Percentiles rank a stretch among this genome's conserved stretches.
Evolutionary conservation across 2,113 vertebrate species (phyloP).

Genomic region (Eretmodus cyanostictus): DNA sequence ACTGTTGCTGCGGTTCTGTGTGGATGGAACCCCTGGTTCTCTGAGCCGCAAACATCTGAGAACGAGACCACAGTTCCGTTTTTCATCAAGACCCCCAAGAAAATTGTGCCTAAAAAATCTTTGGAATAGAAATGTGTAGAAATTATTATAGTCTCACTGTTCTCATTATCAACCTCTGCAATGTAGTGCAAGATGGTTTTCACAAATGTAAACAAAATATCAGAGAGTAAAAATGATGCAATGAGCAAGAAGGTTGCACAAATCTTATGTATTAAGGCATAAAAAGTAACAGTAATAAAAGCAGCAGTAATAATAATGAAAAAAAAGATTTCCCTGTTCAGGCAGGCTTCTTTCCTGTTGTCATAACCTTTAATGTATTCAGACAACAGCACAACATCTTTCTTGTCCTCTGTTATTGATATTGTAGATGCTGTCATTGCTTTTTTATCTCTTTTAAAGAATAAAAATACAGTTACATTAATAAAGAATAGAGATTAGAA

Average conservation of each 20-base stretch:
- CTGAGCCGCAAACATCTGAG: slow-evolving; percentile 16
- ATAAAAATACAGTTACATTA: neutral
- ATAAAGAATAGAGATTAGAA: neutral
- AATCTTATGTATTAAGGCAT: neutral
- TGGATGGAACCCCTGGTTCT: slow-evolving; percentile 49
- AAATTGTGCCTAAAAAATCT: slow-evolving; percentile 23
- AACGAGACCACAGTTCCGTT: slow-evolving; percentile 10
- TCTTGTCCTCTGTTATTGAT: neutral
- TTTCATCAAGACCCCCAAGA: slow-evolving; percentile 18
- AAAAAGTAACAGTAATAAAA: neutral
- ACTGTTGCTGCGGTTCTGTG: slow-evolving; percentile 41
- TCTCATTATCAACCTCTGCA: neutral
- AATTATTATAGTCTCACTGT: neutral
- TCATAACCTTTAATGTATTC: neutral
- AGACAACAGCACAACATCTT: neutral
- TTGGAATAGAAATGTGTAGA: neutral
- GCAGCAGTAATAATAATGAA: neutral
- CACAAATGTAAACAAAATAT: neutral
- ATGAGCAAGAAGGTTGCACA: neutral
- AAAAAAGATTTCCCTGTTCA: neutral
- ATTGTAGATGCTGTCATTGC: neutral
- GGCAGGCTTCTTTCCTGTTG: neutral
- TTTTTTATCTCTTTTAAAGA: neutral
- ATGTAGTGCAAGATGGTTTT: neutral
- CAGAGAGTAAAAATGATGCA: neutral